Percentiles rank a stretch among this genome's conserved stretches.
Conservation (phyloP, 1,140 invertebrate species). For the Gyrodactylus bullatarudis region DNA sequence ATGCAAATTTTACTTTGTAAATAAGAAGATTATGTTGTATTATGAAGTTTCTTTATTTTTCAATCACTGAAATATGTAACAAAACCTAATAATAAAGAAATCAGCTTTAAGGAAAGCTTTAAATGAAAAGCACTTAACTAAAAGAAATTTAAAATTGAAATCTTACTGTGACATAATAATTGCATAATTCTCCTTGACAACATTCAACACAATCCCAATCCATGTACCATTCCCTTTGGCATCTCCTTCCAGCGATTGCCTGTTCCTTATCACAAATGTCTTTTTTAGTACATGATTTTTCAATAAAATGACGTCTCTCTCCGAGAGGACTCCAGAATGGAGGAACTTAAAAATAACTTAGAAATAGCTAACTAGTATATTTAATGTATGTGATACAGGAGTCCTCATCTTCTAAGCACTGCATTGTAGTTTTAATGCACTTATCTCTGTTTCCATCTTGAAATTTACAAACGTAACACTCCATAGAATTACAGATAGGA, state of each 20-base stretch:
- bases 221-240: conserved; percentile 76
- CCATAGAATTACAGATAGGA: conserved; percentile 27
- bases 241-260: conserved; percentile 20
- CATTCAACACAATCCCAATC: conserved; percentile 90
- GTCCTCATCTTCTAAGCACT: conserved; percentile 50
- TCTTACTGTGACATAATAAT: conserved; percentile 80
- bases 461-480: conserved; percentile 67
- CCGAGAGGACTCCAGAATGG: conserved; percentile 71
- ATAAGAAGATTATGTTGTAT: too few species aligned
- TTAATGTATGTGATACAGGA: conserved; percentile 27
- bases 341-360: conserved; percentile 27
- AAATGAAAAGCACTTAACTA: too few species aligned
- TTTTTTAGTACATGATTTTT: conserved; percentile 51
- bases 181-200: conserved; percentile 74
- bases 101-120: too few species aligned
- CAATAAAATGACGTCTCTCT: conserved; percentile 64
- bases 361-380: conserved; percentile 13
- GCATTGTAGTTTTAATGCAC: conserved; percentile 56
- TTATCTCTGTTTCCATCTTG: conserved; percentile 70
- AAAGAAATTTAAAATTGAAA: too few species aligned
- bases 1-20: too few species aligned
- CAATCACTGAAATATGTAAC: too few species aligned
- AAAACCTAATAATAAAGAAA: too few species aligned
- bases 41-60: too few species aligned
- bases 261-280: conserved; percentile 36